Conservation (phyloP, 2,113 vertebrate species). For the Brachypteracias leptosomus region DNA sequence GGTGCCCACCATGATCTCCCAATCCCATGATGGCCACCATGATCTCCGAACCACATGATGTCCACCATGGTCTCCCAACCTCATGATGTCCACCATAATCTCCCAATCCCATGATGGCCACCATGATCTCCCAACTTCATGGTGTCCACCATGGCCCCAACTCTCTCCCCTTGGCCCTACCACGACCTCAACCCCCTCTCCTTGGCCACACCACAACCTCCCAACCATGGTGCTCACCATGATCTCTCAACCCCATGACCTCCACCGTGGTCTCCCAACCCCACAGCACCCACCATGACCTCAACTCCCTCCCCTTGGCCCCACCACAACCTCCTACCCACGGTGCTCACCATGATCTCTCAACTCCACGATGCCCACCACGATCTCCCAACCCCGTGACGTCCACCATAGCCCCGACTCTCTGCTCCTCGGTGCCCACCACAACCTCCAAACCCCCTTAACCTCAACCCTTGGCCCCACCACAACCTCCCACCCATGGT, state of each 20-base stretch:
- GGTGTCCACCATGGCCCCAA: too few relatives aligned
- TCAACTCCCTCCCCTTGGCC: too few relatives aligned
- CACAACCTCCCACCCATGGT: not conserved
- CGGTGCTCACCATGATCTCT: not conserved
- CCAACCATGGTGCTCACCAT: too few relatives aligned
- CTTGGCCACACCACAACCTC: not conserved
- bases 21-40: fast-evolving
- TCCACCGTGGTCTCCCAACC: not conserved
- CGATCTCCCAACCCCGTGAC: not conserved
- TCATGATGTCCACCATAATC: not conserved
- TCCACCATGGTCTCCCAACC: not conserved
- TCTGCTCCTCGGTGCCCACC: not conserved
- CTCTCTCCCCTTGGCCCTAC: too few relatives aligned
- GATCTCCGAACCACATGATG: not conserved
- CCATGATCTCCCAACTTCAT: not conserved
- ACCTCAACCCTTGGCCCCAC: too few relatives aligned
- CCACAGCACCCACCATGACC: fast-evolving
- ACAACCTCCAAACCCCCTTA: not conserved
- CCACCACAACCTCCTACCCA: too few relatives aligned
- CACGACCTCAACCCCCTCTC: not conserved
- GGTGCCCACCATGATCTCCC: not conserved
- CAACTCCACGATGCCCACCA: not conserved
- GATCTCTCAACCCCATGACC: too few relatives aligned
- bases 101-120: not conserved
- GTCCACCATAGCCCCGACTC: too few relatives aligned